Evolutionary conservation across 1,140 invertebrate genomes (phyloP), one percentile per base, ranked within the genome.

Genomic region (Scaptomyza pallida): DNA sequence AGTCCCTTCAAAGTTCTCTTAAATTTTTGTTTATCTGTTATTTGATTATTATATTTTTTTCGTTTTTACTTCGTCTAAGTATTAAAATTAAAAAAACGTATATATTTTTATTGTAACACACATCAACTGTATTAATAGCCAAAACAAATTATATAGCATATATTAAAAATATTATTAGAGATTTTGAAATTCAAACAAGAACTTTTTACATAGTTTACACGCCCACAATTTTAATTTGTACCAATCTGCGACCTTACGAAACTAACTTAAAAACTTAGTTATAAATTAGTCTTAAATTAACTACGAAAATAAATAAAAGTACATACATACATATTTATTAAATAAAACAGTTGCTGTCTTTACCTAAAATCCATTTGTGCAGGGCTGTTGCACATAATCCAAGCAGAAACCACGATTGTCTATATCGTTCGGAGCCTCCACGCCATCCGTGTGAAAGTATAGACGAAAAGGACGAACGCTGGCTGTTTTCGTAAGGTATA

Each of bases 321-420:
- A 55, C 19, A 13, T 67, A 55, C 19, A 13, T 67, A 74, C 44
- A 81, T 86, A 86, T 86, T 89, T 89, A 88, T 88, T 88, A 83
- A 55, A 72, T 37, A 33, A 21, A 47, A 44, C 52, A 52, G 8
- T 35, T 23, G 12, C 23, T 23, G 16, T 16, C 4, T 1, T 0
- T 9, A 9, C 6, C 48, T 70, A 90, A 64, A 72, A 91, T 0
- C 89, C 91, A 83, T 94, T 95, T 41, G 95, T 96, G 78, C 96
- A 97, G 0, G 96, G 96, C 80, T 97, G 96, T 90, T 97, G 96
- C 2, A 96, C 93, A 74, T 96, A 97, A 82, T 96, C 95, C 1
- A 97, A 89, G 72, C 96, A 97, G 80, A 96, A 97, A 2, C 96
- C 96, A 70, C 94, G 92, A 88, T 97, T 96, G 44, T 93, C 95